A percentile compares a stretch with the other conserved stretches of the same genome.
phyloP scores from a whole-genome alignment of 2,888 invertebrate genomes.

The Caenorhabditis sp. region DNA sequence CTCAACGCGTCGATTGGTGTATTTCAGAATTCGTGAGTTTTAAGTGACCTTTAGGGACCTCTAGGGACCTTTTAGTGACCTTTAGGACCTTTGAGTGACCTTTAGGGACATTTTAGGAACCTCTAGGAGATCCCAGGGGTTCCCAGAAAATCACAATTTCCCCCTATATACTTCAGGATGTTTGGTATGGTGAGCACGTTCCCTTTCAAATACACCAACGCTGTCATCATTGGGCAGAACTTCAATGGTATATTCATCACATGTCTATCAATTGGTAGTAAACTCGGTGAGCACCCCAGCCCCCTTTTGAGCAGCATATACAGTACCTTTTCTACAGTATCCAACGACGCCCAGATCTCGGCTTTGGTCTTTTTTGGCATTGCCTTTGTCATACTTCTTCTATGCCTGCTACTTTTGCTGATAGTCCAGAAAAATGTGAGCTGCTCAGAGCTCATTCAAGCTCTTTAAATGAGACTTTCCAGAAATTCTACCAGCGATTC shows the following conservation, averaged over 20 bases:
- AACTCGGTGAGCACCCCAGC: slow-evolving; percentile 7
- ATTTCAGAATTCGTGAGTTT: slow-evolving; percentile 75
- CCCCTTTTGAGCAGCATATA: not conserved
- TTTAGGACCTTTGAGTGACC: not conserved
- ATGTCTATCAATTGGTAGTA: slow-evolving; percentile 63
- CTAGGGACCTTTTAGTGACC: too few relatives aligned
- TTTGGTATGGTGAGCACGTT: slow-evolving; percentile 92
- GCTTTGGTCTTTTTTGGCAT: slow-evolving; percentile 97
- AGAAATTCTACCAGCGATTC: not conserved
- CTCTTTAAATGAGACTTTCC: too few relatives aligned
- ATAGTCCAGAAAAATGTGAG: not conserved
- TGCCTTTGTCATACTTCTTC: slow-evolving; percentile 74
- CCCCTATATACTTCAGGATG: slow-evolving; percentile 72
- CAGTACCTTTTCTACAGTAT: slow-evolving; percentile 10
- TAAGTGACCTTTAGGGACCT: too few relatives aligned
- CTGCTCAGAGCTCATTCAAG: too few relatives aligned
- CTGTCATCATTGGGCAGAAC: slow-evolving; percentile 80
- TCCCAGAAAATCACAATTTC: not conserved
- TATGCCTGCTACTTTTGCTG: slow-evolving; percentile 3
- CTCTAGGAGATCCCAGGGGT: not conserved
- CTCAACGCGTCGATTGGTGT: slow-evolving; percentile 85
- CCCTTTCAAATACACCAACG: slow-evolving; percentile 82
- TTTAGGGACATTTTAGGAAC: not conserved
- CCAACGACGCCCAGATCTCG: slow-evolving; percentile 12
- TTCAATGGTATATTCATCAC: slow-evolving; percentile 71